Evolutionary conservation across 2,888 invertebrate species (phyloP).

Genomic region (Xestia rhomboidea): DNA sequence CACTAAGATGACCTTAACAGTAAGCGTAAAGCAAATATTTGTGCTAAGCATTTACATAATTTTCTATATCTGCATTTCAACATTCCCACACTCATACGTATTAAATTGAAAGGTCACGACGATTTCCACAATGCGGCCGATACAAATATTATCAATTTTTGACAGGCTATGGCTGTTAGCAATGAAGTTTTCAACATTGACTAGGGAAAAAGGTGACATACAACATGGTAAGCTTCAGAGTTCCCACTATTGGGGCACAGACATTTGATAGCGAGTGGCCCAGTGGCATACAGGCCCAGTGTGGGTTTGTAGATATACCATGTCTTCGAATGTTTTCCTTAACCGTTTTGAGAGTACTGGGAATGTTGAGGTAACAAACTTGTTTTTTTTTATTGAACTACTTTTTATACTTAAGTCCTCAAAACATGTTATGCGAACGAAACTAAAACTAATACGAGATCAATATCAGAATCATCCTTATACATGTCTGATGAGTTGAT

Average conservation of each 20-base stretch:
- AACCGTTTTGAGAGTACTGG: not conserved
- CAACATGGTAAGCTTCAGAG: not conserved
- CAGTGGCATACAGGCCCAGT: not conserved
- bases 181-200: constrained; percentile 16
- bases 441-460: not conserved
- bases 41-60: constrained; percentile 44
- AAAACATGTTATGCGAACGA: not conserved
- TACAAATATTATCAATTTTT: constrained; percentile 55
- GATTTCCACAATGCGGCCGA: constrained; percentile 43
- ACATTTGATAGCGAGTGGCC: not conserved
- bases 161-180: constrained; percentile 37
- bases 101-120: constrained; percentile 45
- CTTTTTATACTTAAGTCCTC: not conserved
- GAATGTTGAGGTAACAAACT: not conserved
- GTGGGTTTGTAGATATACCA: not conserved
- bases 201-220: not conserved
- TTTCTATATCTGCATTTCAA: constrained; percentile 40
- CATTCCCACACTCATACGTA: constrained; percentile 20
- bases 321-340: not conserved
- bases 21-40: constrained; percentile 27
- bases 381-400: constrained; percentile 5
- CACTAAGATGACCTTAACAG: constrained; percentile 38
- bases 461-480: not conserved
- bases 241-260: not conserved
- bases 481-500: not conserved